Base-by-base conservation (phyloP, 2,797 vertebrate genomes). In the Phataginus tetradactyla region DNA sequence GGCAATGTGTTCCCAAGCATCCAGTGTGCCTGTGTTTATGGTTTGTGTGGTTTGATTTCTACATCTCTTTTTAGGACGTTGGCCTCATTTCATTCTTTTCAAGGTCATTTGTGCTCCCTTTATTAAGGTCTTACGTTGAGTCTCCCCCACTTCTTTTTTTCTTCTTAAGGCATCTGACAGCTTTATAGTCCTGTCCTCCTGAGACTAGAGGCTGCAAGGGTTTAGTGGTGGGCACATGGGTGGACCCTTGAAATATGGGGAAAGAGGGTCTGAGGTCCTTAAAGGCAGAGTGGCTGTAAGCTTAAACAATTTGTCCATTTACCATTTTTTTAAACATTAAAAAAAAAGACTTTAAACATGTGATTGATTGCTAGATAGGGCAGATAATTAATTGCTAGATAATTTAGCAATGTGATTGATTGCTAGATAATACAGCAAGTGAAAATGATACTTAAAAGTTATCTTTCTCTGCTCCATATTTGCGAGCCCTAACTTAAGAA, bases 181-280 rank as follows among this genome's bases (percentile, higher is more conserved):
- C 66, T 59, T 39, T 63, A 0, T 69, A 68, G 27, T 59, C 72
- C 11, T 15, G 4, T 74, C 49, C 23, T 74, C 15, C n/a, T 39
- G 87, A 37, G 53, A 61, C 55, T 74, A 17, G 55, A 57, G 27
- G 17, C 57, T 74, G 7, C 42, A 17, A 66, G 49, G 49, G 13
- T 55, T 63, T 63, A 25, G 5, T 88, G 64, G 25, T 92, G 37
- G 74, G 32, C 20, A 64, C 1, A 23, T 45, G 45, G 45, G 59
- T 0, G 1, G 20, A 34, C 10, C 5, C 25, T 37, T 72, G 32
- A 17, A 12, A 32, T 63, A 2, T 27, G 0, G 15, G 37, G 20
- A 7, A 32, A 8, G 59, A 39, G n/a, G 10, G n/a, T 3, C 39
- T 69, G 61, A 53, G 57, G 18, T 49, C 20, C 7, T 45, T 51